These are phyloP conservation scores for Aphidius gifuensis DNA, from an alignment of 1,140 invertebrate species.

Conservation along the genomic window DNA sequence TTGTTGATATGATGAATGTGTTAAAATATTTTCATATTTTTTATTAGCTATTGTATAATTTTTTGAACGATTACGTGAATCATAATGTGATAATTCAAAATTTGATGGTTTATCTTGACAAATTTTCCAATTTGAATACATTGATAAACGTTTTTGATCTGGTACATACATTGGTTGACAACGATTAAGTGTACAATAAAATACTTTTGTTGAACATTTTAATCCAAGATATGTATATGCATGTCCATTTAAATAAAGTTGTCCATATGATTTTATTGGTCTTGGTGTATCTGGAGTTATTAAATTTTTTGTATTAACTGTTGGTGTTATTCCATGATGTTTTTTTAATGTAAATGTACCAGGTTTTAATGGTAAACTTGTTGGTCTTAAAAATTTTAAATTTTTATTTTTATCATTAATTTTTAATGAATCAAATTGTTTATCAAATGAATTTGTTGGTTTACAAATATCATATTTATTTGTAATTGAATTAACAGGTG, in stretches of 20 bases:
- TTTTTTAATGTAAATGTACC: conserved; percentile 75
- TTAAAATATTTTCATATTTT: conserved; percentile 65
- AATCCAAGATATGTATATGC: conserved; percentile 89
- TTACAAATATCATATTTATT: conserved; percentile 19
- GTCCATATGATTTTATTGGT: conserved; percentile 81
- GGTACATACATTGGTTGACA: conserved; percentile 93
- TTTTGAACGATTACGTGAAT: conserved; percentile 68
- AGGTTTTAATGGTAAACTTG: conserved; percentile 75
- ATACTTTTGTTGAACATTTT: conserved; percentile 85
- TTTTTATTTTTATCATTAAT: conserved; percentile 29
- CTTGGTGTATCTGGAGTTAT: conserved; percentile 88
- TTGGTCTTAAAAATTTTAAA: conserved; percentile 73
- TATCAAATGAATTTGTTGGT: conserved; percentile 5
- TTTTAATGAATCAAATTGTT: not conserved
- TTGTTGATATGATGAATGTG: conserved; percentile 65
- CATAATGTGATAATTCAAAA: conserved; percentile 72
- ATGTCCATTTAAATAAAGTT: conserved; percentile 84
- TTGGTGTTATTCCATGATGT: conserved; percentile 73
- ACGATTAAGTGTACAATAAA: conserved; percentile 89
- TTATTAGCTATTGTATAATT: conserved; percentile 61
- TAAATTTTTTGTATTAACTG: conserved; percentile 70
- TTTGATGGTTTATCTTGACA: conserved; percentile 70
- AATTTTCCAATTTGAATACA: conserved; percentile 96
- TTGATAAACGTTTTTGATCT: conserved; percentile 86
- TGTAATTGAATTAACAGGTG: too few relatives aligned